Base-by-base conservation (phyloP, 1,140 invertebrate species). In the Orius laevigatus region DNA sequence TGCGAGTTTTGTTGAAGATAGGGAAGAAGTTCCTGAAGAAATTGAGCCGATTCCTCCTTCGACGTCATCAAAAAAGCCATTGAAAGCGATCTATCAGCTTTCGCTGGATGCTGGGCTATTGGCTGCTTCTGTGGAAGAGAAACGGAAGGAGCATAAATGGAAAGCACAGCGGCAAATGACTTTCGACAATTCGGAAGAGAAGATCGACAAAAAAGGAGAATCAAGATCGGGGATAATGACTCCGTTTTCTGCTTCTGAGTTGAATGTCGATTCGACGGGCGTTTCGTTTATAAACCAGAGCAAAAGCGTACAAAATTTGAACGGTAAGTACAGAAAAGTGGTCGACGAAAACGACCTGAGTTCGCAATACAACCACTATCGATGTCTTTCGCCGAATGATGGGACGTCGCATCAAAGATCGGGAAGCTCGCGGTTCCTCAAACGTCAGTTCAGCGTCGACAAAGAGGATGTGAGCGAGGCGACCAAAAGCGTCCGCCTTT, bases 381-480 rank as follows among this genome's bases (percentile, higher is more conserved):
- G 76, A 56, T 79, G 77, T 59, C 65, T 80, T 18, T 78, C 77
- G 56, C 77, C 77, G n/a, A 78, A 75, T 54, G 74, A 73, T 49
- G 63, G 62, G 20, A 71, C 65, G 65, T 31, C 43, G 5, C 20
- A 31, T 25, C 43, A 45, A 32, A 31, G 43, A 36, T 25, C 47
- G 9, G 31, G 44, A 16, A 48, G 44, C 35, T 53, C 50, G 18
- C 43, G 53, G 34, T 55, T 53, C 48, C 60, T 79, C 25, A 70
- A 76, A 49, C 67, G 78, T 35, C 78, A 81, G 60, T 81, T 79
- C 56, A 80, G 78, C 56, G 62, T 81, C 32, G 78, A 81, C 56
- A 69, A 76, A 19, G 70, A 75, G 10, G 76, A 79, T 55, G 71
- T 73, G 40, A 60, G 62, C 10, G 51, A 59, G 12, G 42, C 41